phyloP scores from a whole-genome alignment of 2,113 vertebrate genomes.

The Elgaria multicarinata region DNA sequence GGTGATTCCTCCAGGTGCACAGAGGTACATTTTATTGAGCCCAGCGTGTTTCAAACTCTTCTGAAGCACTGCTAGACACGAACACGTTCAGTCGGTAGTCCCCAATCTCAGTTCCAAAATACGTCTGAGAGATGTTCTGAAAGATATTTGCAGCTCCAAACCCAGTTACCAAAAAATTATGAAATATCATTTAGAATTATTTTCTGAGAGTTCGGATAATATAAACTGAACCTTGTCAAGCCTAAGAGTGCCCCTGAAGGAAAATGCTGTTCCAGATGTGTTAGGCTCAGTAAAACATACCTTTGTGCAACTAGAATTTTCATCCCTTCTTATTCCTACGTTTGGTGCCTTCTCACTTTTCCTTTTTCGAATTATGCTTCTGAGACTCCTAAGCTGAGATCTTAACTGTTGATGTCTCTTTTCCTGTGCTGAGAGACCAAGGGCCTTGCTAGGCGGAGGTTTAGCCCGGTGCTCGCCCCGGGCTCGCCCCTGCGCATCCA shows the following conservation, averaged over 20 bases:
- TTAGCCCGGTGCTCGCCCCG: too few relatives aligned
- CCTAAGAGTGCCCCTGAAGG: neutral
- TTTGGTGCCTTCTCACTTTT: neutral
- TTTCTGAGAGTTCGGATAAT: neutral
- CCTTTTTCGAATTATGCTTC: neutral
- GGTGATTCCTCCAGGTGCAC: neutral
- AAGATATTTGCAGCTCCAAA: neutral
- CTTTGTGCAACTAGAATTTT: neutral
- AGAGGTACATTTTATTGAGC: neutral
- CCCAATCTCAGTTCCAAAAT: too few relatives aligned
- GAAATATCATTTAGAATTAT: neutral
- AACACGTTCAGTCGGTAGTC: neutral
- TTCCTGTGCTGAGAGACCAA: neutral
- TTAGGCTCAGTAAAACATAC: neutral
- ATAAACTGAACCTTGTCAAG: neutral
- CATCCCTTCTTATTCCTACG: neutral
- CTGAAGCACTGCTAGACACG: neutral
- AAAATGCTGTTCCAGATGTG: neutral
- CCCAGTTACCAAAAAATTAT: neutral
- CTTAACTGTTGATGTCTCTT: slow-evolving; percentile 29
- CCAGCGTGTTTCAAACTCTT: neutral
- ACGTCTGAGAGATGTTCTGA: too few relatives aligned
- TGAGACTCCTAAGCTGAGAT: slow-evolving; percentile 6
- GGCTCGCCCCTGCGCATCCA: too few relatives aligned
- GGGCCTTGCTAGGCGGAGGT: too few relatives aligned